phyloP scores from a whole-genome alignment of 2,888 invertebrate species.

The Agrotis segetum region DNA sequence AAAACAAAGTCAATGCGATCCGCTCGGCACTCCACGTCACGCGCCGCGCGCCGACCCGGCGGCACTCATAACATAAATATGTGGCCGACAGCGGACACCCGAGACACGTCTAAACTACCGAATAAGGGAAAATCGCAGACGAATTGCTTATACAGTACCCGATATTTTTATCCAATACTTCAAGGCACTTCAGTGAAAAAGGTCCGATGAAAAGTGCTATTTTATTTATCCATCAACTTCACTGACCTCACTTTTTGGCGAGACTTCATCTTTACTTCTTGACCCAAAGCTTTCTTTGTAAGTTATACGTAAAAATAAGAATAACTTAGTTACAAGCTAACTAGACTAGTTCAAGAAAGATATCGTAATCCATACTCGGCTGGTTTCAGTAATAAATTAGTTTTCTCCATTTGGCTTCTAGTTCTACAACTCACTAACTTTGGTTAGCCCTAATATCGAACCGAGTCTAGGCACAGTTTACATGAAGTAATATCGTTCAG shows the following conservation, averaged over 20 bases:
- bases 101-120: slow-evolving; percentile 6
- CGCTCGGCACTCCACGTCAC: neutral
- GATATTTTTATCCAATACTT: slow-evolving; percentile 21
- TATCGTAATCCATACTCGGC: neutral
- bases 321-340: neutral
- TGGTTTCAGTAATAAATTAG: slow-evolving; percentile 9
- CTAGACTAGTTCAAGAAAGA: no score
- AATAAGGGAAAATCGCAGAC: slow-evolving; percentile 25
- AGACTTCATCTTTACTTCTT: neutral
- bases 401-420: neutral
- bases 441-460: slow-evolving; percentile 2
- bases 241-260: neutral
- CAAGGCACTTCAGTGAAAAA: slow-evolving; percentile 1
- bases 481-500: slow-evolving; percentile 15
- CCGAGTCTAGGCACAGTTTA: slow-evolving; percentile 11
- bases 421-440: slow-evolving; percentile 19
- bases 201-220: neutral
- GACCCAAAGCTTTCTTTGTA: neutral
- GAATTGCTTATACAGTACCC: slow-evolving; percentile 13
- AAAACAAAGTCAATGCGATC: slow-evolving; percentile 23
- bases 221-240: neutral
- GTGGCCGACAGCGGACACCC: slow-evolving; percentile 16
- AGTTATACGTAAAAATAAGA: neutral
- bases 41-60: neutral
- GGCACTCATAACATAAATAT: slow-evolving; percentile 35